Evolutionary conservation across 2,888 invertebrate genomes (phyloP), one percentile per base, ranked within the genome.

Genomic region (Phorcus lineatus): DNA sequence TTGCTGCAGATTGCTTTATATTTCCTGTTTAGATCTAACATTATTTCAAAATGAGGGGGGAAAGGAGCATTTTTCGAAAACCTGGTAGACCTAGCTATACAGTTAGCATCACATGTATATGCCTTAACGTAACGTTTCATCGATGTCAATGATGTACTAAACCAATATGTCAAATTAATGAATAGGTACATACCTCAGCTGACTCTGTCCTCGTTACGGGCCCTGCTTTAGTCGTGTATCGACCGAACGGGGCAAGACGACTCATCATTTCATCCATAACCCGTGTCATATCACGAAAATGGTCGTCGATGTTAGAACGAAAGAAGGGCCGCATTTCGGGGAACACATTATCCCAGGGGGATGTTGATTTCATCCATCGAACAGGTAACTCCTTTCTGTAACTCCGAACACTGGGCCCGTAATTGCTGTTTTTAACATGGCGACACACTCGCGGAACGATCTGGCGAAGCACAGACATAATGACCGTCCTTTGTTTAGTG

Each of bases 221-320:
- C 47, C 47, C 47, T 47, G 47, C 11, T 0, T 40, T 52, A 4
- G 53, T 36, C 31, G 76, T 16, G 0, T 17, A 28, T 2, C 28
- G 24, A n/a, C 4, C 4, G 13, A 47, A 36, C 36, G 62, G 28
- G 4, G 24, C 24, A 9, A 76, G 75, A 7, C 62, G 24, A 6
- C 16, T 16, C 3, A n/a, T 52, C n/a, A 75, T 74, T 3, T 53
- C 19, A 24, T 80, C 76, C 67, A 66, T 67, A 11, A 62, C 28
- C 52, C 36, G 66, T 17, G 24, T 28, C 77, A 76, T 67, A 9
- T 80, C 80, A 19, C 57, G 80, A 66, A 80, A 75, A 17, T 80
- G 80, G 24, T 62, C 22, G 16, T 62, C 22, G 11, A 62, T 16
- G 62, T 31, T 22, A 28, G 62, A 62, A 28, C 62, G 62, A 17